These are phyloP conservation scores for Tachyglossus aculeatus DNA, from an alignment of 2,797 vertebrate species.

Conservation along the genomic window DNA sequence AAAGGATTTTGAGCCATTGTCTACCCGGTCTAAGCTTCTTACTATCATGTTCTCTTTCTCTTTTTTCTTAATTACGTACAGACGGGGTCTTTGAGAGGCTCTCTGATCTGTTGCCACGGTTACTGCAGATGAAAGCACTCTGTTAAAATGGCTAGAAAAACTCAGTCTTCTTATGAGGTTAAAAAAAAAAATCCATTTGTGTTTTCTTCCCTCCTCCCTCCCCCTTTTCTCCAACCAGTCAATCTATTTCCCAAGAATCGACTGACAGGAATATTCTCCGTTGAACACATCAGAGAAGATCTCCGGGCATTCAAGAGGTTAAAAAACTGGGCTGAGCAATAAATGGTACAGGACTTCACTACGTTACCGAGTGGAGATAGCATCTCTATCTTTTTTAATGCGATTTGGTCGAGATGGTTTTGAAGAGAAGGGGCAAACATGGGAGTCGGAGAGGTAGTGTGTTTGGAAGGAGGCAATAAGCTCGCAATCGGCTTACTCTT, in stretches of 20 bases:
- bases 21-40: slow-evolving; percentile 15
- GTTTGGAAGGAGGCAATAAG: slow-evolving; percentile 1
- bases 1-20: neutral
- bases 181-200: slow-evolving; percentile 30
- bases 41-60: neutral
- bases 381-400: slow-evolving; percentile 19
- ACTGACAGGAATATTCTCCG: neutral
- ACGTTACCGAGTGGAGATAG: neutral
- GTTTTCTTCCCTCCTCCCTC: slow-evolving; percentile 9
- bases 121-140: slow-evolving; percentile 52
- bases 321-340: neutral
- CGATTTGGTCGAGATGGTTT: slow-evolving; percentile 10
- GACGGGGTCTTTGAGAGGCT: slow-evolving; percentile 49
- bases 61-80: slow-evolving; percentile 48
- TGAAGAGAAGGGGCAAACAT: neutral
- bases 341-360: neutral
- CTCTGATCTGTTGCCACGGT: slow-evolving; percentile 58
- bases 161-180: slow-evolving; percentile 22
- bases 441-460: neutral
- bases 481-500: neutral
- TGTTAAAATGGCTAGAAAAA: slow-evolving; percentile 49
- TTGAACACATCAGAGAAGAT: neutral
- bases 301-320: neutral
- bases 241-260: neutral
- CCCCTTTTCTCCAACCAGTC: neutral